Conservation (phyloP, 2,888 invertebrate species). For the Cerastis leucographa region DNA sequence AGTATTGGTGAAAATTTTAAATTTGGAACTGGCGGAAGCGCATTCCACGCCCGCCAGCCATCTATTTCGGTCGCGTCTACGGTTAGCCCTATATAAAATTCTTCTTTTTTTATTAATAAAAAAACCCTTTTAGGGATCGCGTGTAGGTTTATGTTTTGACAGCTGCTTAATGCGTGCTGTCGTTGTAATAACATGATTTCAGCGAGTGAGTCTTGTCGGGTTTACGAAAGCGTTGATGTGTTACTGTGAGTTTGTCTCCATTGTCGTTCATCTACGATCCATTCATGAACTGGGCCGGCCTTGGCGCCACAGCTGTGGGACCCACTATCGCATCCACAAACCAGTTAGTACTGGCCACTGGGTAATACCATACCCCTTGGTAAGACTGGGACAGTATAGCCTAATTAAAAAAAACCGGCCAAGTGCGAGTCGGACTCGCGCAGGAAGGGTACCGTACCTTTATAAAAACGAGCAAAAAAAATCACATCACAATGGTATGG, state of each 20-base stretch:
- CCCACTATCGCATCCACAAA: not conserved
- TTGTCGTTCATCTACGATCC: not conserved
- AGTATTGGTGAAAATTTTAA: slow-evolving; percentile 76
- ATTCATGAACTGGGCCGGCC: not conserved
- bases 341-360: too few relatives aligned
- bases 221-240: slow-evolving; percentile 30
- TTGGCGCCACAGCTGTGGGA: not conserved
- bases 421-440: too few relatives aligned
- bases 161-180: slow-evolving; percentile 57
- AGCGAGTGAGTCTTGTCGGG: slow-evolving; percentile 41
- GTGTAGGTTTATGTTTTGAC: slow-evolving; percentile 61
- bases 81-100: slow-evolving; percentile 56
- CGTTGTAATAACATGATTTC: slow-evolving; percentile 60
- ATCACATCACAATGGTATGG: too few relatives aligned
- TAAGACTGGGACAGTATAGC: too few relatives aligned
- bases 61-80: slow-evolving; percentile 77
- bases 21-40: slow-evolving; percentile 82
- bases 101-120: slow-evolving; percentile 47
- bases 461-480: too few relatives aligned
- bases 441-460: too few relatives aligned
- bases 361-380: too few relatives aligned
- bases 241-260: slow-evolving; percentile 24
- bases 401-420: too few relatives aligned
- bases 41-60: slow-evolving; percentile 76
- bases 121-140: slow-evolving; percentile 52